Percentiles rank a stretch among this genome's conserved stretches.
phyloP scores from a whole-genome alignment of 2,113 vertebrate genomes.

The Prinia subflava region DNA sequence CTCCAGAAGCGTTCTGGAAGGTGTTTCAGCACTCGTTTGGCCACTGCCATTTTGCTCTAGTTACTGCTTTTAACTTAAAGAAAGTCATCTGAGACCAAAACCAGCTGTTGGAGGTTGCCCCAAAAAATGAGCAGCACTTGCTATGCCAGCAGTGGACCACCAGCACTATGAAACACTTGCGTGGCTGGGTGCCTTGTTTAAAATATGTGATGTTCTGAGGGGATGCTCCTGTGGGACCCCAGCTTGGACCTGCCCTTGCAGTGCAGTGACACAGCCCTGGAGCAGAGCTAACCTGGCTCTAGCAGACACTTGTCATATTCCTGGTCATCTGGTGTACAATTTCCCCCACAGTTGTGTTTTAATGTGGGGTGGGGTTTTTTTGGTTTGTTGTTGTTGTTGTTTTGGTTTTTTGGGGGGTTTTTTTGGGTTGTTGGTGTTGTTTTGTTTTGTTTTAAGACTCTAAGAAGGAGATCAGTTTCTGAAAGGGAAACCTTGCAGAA shows the following conservation, averaged over 20 bases:
- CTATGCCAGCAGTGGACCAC: not conserved
- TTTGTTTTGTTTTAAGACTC: not conserved
- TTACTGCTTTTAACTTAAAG: not conserved
- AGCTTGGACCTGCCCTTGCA: not conserved
- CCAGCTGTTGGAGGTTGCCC: not conserved
- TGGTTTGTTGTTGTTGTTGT: too few relatives aligned
- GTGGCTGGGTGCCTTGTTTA: not conserved
- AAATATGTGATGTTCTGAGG: not conserved
- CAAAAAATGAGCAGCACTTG: not conserved
- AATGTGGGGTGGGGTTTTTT: not conserved
- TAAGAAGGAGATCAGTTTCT: not conserved
- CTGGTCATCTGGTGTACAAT: not conserved
- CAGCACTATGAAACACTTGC: not conserved
- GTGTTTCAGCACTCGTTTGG: not conserved
- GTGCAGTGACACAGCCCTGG: not conserved
- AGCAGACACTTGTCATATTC: not conserved
- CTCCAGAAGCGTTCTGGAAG: not conserved
- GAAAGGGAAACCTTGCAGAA: not conserved
- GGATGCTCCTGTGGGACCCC: not conserved
- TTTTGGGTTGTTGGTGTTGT: too few relatives aligned
- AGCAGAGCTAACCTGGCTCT: not conserved
- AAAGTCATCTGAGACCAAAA: not conserved
- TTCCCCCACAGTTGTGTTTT: not conserved
- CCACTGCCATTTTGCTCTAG: not conserved
- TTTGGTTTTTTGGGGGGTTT: too few relatives aligned